Evolutionary conservation across 2,113 vertebrate species (phyloP).

Genomic region (Corythaeola cristata): DNA sequence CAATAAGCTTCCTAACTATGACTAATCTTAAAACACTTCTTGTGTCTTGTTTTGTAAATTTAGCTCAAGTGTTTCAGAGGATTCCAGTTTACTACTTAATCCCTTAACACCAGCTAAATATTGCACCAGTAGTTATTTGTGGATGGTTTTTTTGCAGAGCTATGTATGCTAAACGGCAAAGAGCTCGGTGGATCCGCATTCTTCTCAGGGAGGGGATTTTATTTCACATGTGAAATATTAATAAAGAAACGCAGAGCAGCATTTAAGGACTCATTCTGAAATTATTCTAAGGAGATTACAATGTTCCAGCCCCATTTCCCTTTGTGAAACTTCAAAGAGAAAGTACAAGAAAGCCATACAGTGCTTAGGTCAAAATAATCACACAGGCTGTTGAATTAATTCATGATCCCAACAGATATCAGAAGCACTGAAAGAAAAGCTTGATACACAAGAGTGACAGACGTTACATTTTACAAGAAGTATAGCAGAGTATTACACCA

Average conservation of each 20-base stretch:
- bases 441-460: not conserved
- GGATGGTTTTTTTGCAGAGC: not conserved
- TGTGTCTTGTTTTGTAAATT: not conserved
- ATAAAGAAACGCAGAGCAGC: not conserved
- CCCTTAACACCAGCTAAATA: not conserved
- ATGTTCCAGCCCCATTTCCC: not conserved
- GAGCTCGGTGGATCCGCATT: not conserved
- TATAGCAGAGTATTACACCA: not conserved
- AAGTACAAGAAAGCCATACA: not conserved
- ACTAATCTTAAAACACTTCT: slow-evolving; percentile 20
- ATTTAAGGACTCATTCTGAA: not conserved
- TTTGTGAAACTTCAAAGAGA: not conserved
- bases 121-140: not conserved
- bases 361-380: not conserved
- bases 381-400: not conserved
- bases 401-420: not conserved
- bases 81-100: slow-evolving; percentile 4
- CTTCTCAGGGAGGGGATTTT: not conserved
- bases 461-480: not conserved
- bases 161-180: not conserved
- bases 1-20: slow-evolving; percentile 34
- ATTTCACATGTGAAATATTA: not conserved
- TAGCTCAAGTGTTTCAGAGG: not conserved
- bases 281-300: not conserved
- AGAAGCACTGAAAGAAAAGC: not conserved